phyloP scores from a whole-genome alignment of 2,113 vertebrate species.

The Probosciger aterrimus region DNA sequence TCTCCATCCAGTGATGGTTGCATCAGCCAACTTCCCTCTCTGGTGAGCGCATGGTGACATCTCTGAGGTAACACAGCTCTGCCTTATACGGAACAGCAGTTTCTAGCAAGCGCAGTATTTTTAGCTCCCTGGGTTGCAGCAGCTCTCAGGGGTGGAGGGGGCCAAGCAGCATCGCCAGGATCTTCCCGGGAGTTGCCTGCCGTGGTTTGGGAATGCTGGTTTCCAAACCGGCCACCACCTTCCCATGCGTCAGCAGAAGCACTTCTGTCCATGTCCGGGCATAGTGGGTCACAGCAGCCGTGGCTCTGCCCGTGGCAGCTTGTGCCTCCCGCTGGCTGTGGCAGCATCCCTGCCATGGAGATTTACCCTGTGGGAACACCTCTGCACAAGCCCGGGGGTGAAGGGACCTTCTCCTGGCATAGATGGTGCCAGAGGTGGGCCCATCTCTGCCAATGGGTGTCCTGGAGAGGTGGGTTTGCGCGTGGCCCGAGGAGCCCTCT shows the following conservation, averaged over 20 bases:
- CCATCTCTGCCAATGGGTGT: background rate
- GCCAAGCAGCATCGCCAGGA: background rate
- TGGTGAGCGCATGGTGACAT: background rate
- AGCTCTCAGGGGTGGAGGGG: background rate
- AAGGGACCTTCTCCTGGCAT: background rate
- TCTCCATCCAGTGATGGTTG: rapidly evolving
- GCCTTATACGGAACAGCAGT: background rate
- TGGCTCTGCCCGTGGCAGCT: background rate
- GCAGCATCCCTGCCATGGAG: rapidly evolving
- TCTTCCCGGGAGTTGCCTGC: background rate
- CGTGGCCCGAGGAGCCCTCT: background rate
- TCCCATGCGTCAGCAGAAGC: background rate
- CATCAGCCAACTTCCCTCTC: rapidly evolving
- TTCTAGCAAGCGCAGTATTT: conserved; percentile 2
- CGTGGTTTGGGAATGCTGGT: rapidly evolving
- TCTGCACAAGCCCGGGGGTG: rapidly evolving
- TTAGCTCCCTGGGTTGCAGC: background rate
- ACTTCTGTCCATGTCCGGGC: rapidly evolving
- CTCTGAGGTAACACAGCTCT: background rate
- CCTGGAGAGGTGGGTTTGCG: background rate
- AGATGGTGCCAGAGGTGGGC: background rate
- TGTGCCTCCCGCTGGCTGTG: rapidly evolving
- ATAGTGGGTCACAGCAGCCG: rapidly evolving
- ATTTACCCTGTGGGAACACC: rapidly evolving
- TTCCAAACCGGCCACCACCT: background rate